phyloP scores from a whole-genome alignment of 2,888 invertebrate species.

The Tachystola acroxantha region DNA sequence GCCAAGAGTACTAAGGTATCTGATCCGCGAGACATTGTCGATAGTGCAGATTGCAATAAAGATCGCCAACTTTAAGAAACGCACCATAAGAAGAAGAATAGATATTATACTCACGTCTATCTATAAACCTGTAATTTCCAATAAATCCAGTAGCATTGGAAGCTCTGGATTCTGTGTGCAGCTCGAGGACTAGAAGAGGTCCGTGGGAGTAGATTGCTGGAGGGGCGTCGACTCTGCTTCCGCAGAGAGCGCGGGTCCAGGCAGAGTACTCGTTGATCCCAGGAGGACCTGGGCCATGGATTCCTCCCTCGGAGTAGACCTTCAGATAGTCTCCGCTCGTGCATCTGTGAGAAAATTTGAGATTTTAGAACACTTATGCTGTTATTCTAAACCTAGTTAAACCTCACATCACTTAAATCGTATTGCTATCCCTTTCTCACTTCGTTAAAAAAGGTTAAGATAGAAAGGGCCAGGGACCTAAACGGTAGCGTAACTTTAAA shows the following conservation, averaged over 20 bases:
- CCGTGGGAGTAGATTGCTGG: constrained; percentile 86
- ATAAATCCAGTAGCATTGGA: constrained; percentile 82
- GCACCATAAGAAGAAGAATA: too few relatives aligned
- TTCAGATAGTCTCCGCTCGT: constrained; percentile 85
- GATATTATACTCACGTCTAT: constrained; percentile 81
- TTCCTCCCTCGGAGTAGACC: constrained; percentile 86
- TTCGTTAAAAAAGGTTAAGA: too few relatives aligned
- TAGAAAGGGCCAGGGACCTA: too few relatives aligned
- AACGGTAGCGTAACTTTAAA: too few relatives aligned
- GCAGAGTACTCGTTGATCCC: constrained; percentile 87
- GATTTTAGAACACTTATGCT: too few relatives aligned
- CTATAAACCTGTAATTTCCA: constrained; percentile 87
- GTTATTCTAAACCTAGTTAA: too few relatives aligned
- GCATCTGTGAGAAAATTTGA: constrained; percentile 80
- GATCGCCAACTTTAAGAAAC: too few relatives aligned
- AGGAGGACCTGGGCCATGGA: constrained; percentile 82
- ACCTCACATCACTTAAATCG: too few relatives aligned
- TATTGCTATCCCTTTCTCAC: too few relatives aligned
- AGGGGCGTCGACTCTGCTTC: constrained; percentile 83
- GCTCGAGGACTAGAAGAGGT: constrained; percentile 84
- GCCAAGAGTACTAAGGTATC: too few relatives aligned
- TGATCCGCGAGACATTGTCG: too few relatives aligned
- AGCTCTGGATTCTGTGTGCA: constrained; percentile 78
- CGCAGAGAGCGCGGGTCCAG: constrained; percentile 87
- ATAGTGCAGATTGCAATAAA: too few relatives aligned